Evolutionary conservation across 2,113 vertebrate species (phyloP).

Genomic region (Microcebus jonahi): DNA sequence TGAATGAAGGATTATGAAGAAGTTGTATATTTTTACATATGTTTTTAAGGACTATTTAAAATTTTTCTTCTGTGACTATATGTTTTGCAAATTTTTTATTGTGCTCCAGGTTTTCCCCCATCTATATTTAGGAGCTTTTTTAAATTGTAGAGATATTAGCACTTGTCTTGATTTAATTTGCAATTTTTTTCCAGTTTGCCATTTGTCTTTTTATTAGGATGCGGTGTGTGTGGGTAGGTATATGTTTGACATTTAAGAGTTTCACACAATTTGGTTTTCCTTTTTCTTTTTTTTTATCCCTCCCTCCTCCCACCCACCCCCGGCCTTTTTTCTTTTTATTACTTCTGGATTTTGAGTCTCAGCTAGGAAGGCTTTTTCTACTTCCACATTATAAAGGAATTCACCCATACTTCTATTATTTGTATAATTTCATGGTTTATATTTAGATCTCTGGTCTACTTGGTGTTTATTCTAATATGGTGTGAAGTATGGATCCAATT

Average conservation of each 20-base stretch:
- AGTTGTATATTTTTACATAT: background rate
- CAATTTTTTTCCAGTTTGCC: background rate
- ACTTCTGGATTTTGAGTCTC: conserved; percentile 18
- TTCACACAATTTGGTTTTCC: conserved; percentile 12
- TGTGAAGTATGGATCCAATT: conserved; percentile 21
- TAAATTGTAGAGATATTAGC: background rate
- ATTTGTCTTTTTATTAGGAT: conserved; percentile 11
- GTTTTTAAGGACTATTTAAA: background rate
- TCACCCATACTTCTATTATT: background rate
- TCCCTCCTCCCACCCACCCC: too few relatives aligned
- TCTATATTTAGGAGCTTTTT: background rate
- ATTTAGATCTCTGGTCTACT: conserved; percentile 16
- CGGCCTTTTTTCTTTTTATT: background rate
- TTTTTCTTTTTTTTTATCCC: background rate
- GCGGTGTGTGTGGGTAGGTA: background rate
- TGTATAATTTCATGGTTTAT: conserved; percentile 37
- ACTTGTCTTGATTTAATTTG: background rate
- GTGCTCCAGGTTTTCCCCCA: background rate
- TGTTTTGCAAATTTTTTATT: conserved; percentile 10
- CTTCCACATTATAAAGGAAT: conserved; percentile 30
- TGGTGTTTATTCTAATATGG: conserved; percentile 37
- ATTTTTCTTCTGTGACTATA: background rate
- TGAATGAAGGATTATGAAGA: too few relatives aligned
- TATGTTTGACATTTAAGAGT: conserved; percentile 18
- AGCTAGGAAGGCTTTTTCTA: background rate